A percentile compares a stretch with the other conserved stretches of the same genome.
Conservation (phyloP, 2,113 vertebrate genomes). For the Zosterops pallidus region DNA sequence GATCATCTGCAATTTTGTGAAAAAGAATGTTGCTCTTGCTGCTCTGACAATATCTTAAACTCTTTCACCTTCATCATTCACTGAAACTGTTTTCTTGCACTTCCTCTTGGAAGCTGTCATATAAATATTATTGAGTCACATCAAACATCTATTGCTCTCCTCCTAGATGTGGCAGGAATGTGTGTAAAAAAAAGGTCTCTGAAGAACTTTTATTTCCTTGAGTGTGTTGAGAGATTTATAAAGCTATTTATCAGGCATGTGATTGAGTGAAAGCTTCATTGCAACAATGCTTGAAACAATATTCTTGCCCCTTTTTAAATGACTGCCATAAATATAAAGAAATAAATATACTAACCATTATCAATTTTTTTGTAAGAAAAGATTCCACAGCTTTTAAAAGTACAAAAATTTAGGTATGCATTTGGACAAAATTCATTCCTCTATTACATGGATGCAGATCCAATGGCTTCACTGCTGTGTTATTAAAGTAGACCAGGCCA, state of each 20-base stretch:
- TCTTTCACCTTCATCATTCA: not conserved
- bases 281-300: not conserved
- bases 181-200: not conserved
- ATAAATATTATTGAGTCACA: not conserved
- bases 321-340: not conserved
- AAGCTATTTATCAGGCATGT: not conserved
- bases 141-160: not conserved
- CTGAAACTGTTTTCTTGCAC: not conserved
- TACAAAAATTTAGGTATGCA: not conserved
- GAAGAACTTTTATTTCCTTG: not conserved
- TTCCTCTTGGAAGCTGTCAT: not conserved
- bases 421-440: not conserved
- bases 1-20: not conserved
- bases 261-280: not conserved
- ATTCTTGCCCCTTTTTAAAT: not conserved
- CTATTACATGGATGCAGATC: not conserved
- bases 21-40: not conserved
- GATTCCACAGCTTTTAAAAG: not conserved
- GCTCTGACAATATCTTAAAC: not conserved
- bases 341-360: not conserved
- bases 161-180: not conserved
- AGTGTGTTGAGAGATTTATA: not conserved
- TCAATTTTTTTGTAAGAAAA: not conserved
- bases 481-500: not conserved
- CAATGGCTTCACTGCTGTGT: fast-evolving